phyloP scores from a whole-genome alignment of 1,140 invertebrate genomes.

The Orchestia grillus region DNA sequence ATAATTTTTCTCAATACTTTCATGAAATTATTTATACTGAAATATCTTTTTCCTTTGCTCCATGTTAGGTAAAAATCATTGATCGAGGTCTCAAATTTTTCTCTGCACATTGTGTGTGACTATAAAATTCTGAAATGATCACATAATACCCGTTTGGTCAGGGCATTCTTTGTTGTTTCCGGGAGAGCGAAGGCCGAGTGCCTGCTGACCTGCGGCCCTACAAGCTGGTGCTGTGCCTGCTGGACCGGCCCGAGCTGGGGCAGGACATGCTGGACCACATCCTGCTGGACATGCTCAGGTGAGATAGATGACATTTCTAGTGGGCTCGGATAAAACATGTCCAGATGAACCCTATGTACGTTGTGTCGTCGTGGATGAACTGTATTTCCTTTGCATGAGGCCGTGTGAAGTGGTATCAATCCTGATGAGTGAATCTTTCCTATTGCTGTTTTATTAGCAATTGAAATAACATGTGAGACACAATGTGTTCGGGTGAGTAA shows the following conservation, averaged over 20 bases:
- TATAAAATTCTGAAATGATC: neutral
- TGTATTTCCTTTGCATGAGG: neutral
- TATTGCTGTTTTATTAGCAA: neutral
- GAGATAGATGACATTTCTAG: neutral
- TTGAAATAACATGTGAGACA: neutral
- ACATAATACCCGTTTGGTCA: constrained; percentile 48
- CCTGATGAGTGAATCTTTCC: neutral
- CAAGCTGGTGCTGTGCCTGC: constrained; percentile 85
- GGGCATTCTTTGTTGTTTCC: constrained; percentile 73
- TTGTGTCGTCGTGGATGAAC: neutral
- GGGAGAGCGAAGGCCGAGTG: constrained; percentile 68
- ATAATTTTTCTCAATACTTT: no score
- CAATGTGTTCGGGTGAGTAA: neutral
- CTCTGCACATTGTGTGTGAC: no score
- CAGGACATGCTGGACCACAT: constrained; percentile 87
- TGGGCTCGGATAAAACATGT: neutral
- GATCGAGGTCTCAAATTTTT: no score
- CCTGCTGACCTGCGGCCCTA: constrained; percentile 84
- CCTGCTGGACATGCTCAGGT: constrained; percentile 87
- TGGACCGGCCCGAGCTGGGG: constrained; percentile 92
- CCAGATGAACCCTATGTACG: no score
- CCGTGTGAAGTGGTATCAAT: neutral
- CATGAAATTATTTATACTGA: no score
- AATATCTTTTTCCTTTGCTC: no score
- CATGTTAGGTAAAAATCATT: no score